phyloP scores from a whole-genome alignment of 2,888 invertebrate genomes.

The Drosophila flavopinicola region DNA sequence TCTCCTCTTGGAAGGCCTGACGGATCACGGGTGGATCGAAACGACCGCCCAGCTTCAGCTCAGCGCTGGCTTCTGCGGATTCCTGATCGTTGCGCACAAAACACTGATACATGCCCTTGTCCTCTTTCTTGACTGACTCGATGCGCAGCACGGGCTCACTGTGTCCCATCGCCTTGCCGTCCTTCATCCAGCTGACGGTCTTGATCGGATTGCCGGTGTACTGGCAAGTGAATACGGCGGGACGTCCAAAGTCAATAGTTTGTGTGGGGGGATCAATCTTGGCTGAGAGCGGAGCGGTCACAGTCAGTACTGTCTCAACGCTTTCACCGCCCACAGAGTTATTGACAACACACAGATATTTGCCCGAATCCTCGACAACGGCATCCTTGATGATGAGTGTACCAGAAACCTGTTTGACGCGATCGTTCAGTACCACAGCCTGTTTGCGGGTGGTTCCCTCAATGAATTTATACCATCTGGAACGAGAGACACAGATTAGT shows the following conservation, averaged over 20 bases:
- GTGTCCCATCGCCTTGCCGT: constrained; percentile 93
- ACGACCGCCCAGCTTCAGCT: constrained; percentile 96
- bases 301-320: constrained; percentile 95
- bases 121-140: constrained; percentile 95
- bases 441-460: constrained; percentile 94
- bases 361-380: constrained; percentile 95
- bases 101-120: constrained; percentile 99
- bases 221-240: constrained; percentile 96
- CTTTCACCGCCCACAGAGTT: constrained; percentile 97
- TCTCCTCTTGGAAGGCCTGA: constrained; percentile 94
- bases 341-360: constrained; percentile 96
- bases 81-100: constrained; percentile 96
- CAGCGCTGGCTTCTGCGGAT: constrained; percentile 96
- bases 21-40: constrained; percentile 96
- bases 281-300: constrained; percentile 95
- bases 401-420: constrained; percentile 96
- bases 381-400: constrained; percentile 96
- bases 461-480: constrained; percentile 97
- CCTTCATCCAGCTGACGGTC: constrained; percentile 96
- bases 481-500: constrained; percentile 82
- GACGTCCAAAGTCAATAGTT: constrained; percentile 96
- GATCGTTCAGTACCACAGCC: constrained; percentile 94
- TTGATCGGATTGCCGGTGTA: constrained; percentile 96
- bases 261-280: constrained; percentile 95
- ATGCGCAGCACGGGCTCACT: constrained; percentile 93